Evolutionary conservation across 2,888 invertebrate species (phyloP).

Genomic region (Metallyticus violacea): DNA sequence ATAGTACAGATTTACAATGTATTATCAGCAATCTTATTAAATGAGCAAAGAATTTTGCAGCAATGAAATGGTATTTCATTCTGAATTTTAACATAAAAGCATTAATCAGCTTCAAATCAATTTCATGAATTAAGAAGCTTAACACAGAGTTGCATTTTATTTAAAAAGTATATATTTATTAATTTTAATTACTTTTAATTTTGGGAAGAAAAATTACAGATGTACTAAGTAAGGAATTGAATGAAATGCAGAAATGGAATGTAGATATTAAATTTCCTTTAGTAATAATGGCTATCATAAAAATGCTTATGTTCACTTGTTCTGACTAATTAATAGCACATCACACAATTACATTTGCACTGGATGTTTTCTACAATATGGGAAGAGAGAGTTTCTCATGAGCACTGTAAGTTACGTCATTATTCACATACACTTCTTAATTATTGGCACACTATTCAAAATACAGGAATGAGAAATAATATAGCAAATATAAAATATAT

Average conservation of each 20-base stretch:
- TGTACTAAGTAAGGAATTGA: not conserved
- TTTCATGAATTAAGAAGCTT: no score
- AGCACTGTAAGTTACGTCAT: not conserved
- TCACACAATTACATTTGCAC: not conserved
- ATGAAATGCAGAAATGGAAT: not conserved
- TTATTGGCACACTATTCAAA: constrained; percentile 6
- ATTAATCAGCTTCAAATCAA: no score
- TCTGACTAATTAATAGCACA: not conserved
- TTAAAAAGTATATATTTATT: not conserved
- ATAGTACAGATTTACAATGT: not conserved
- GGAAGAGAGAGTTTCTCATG: not conserved
- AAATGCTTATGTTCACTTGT: not conserved
- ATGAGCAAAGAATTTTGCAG: not conserved
- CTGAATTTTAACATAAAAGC: not conserved
- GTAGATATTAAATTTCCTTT: not conserved
- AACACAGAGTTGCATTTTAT: not conserved
- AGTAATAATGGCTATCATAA: not conserved
- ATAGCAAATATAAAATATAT: constrained; percentile 8
- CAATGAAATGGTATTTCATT: not conserved
- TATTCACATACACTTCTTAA: not conserved
- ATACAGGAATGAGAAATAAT: not conserved
- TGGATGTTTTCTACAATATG: not conserved
- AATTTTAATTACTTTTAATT: not conserved
- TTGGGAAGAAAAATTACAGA: not conserved
- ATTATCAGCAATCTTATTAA: no score